Conservation (phyloP, 2,797 vertebrate species). For the Pseudochromis fuscus region DNA sequence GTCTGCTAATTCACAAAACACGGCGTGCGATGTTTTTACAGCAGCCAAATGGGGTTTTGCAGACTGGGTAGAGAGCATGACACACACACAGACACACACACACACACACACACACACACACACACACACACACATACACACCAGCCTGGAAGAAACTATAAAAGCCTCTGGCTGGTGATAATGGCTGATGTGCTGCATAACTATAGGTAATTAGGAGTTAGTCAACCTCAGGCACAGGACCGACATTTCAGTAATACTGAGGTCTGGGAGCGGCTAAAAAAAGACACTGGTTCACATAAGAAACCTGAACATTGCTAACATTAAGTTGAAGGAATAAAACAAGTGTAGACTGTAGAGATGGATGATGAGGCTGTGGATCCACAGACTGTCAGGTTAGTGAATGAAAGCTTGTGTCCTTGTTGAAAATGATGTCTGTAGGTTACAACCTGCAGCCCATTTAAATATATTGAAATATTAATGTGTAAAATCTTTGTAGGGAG, state of each 20-base stretch:
- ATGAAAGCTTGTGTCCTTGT: no score
- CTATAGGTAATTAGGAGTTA: slow-evolving; percentile 31
- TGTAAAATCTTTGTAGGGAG: no score
- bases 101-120: slow-evolving; percentile 36
- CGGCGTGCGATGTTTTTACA: slow-evolving; percentile 30
- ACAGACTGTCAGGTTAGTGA: no score
- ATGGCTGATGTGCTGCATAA: slow-evolving; percentile 15
- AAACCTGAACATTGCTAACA: no score
- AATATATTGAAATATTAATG: no score
- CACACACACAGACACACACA: slow-evolving; percentile 31
- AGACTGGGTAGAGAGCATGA: not conserved
- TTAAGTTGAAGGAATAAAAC: no score
- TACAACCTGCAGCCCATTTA: no score
- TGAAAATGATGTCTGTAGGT: no score
- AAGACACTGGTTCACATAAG: no score
- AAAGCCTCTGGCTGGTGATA: slow-evolving; percentile 17
- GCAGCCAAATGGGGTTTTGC: slow-evolving; percentile 43
- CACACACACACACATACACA: slow-evolving; percentile 22
- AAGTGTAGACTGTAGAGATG: no score
- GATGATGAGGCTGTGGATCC: no score
- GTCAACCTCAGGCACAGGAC: not conserved
- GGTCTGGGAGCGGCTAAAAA: not conserved
- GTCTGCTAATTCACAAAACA: slow-evolving; percentile 51
- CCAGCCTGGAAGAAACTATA: not conserved
- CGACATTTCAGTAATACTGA: not conserved